Conservation (phyloP, 92 coral and sea anemone genomes). For the Porites cylindrica region DNA sequence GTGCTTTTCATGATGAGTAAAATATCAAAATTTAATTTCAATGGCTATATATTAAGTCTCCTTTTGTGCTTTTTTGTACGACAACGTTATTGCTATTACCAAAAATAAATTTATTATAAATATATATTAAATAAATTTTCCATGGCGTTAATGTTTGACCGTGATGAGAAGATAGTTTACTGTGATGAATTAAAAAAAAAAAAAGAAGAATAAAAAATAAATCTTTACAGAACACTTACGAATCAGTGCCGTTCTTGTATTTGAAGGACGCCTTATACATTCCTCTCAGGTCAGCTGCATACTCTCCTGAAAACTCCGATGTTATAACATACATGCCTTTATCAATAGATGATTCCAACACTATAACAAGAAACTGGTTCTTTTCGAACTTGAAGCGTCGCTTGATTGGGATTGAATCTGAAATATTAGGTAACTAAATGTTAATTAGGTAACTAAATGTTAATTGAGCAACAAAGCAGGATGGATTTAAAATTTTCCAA, state of each 20-base stretch:
- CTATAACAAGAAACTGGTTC: constrained; percentile 84
- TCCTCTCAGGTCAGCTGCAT: constrained; percentile 61
- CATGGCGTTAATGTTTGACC: too few relatives aligned
- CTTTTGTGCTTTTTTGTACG: too few relatives aligned
- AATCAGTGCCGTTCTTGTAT: constrained; percentile 53
- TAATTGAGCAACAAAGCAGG: not conserved
- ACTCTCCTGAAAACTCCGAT: constrained; percentile 65
- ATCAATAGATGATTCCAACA: constrained; percentile 49
- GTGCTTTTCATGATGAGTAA: too few relatives aligned
- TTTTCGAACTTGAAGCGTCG: constrained; percentile 66
- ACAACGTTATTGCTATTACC: too few relatives aligned
- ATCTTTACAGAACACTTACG: constrained; percentile 44
- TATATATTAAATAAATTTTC: too few relatives aligned
- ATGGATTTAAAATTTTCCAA: too few relatives aligned
- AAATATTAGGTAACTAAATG: not conserved
- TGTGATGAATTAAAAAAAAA: not conserved
- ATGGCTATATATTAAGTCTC: too few relatives aligned
- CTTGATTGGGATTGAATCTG: constrained; percentile 37
- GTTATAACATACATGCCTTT: constrained; percentile 60
- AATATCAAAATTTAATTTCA: too few relatives aligned
- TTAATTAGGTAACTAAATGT: not conserved
- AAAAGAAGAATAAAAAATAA: not conserved
- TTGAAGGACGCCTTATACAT: constrained; percentile 78
- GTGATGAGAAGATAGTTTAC: not conserved
- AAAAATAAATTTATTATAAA: too few relatives aligned